Conservation (phyloP, 2,888 invertebrate genomes). For the Caenorhabditis virilis region DNA sequence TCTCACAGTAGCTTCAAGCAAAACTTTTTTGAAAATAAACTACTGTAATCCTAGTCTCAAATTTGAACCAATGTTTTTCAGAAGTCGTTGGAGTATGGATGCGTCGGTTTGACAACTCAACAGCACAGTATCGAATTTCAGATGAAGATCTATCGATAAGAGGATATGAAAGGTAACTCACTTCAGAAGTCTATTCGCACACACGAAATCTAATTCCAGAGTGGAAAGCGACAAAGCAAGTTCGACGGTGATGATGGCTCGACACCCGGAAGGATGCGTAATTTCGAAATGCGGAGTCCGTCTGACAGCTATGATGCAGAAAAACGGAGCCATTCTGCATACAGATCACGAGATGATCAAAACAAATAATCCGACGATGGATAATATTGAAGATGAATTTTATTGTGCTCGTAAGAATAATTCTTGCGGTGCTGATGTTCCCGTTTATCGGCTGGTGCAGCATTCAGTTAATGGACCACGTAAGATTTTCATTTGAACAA, state of each 20-base stretch:
- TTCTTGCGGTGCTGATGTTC: slow-evolving; percentile 49
- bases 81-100: slow-evolving; percentile 35
- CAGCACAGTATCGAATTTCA: slow-evolving; percentile 40
- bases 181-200: too few relatives aligned
- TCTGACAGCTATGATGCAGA: slow-evolving; percentile 22
- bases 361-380: slow-evolving; percentile 22
- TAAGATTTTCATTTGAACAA: slow-evolving; percentile 6
- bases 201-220: slow-evolving; percentile 10
- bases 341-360: slow-evolving; percentile 17
- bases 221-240: slow-evolving; percentile 17
- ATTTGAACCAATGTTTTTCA: slow-evolving; percentile 6
- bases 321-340: slow-evolving; percentile 35
- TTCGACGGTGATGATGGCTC: slow-evolving; percentile 27
- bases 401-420: slow-evolving; percentile 35
- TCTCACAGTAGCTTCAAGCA: too few relatives aligned
- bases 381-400: slow-evolving; percentile 39
- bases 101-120: slow-evolving; percentile 26
- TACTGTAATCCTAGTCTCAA: background rate
- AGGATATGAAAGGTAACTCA: slow-evolving; percentile 33
- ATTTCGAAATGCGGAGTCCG: slow-evolving; percentile 24
- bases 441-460: slow-evolving; percentile 40
- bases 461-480: slow-evolving; percentile 34
- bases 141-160: slow-evolving; percentile 48
- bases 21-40: background rate
- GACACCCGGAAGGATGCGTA: slow-evolving; percentile 34